A percentile compares a stretch with the other conserved stretches of the same genome.
phyloP scores from a whole-genome alignment of 1,140 invertebrate genomes.

The Aporrectodea caliginosa region DNA sequence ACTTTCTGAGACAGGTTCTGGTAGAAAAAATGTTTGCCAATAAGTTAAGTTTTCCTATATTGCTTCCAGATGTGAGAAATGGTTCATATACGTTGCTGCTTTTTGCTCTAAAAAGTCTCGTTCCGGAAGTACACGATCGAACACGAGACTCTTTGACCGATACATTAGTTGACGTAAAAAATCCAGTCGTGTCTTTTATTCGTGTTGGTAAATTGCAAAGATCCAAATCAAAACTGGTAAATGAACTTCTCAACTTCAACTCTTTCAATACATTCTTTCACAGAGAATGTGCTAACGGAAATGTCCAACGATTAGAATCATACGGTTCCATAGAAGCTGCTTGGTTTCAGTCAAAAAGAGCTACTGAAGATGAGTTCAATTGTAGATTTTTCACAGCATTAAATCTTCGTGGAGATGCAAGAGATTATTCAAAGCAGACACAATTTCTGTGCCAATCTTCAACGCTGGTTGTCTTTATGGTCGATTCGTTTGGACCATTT shows the following conservation, averaged over 20 bases:
- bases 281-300: not conserved
- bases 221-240: not conserved
- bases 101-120: too few species aligned
- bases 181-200: not conserved
- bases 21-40: too few species aligned
- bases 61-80: too few species aligned
- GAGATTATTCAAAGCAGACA: not conserved
- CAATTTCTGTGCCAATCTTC: not conserved
- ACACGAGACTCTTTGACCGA: too few species aligned
- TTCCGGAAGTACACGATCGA: too few species aligned
- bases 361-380: not conserved
- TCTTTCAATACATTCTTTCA: not conserved
- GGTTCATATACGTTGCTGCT: too few species aligned
- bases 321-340: not conserved
- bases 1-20: too few species aligned
- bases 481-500: not conserved
- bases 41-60: too few species aligned
- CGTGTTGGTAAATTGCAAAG: not conserved
- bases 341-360: not conserved
- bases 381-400: not conserved
- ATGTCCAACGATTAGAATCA: not conserved
- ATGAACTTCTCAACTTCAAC: not conserved
- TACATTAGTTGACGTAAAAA: not conserved
- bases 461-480: not conserved
- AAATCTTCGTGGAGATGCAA: not conserved